These are phyloP conservation scores for Drosophila greeni DNA, from an alignment of 2,888 invertebrate species.

Conservation along the genomic window DNA sequence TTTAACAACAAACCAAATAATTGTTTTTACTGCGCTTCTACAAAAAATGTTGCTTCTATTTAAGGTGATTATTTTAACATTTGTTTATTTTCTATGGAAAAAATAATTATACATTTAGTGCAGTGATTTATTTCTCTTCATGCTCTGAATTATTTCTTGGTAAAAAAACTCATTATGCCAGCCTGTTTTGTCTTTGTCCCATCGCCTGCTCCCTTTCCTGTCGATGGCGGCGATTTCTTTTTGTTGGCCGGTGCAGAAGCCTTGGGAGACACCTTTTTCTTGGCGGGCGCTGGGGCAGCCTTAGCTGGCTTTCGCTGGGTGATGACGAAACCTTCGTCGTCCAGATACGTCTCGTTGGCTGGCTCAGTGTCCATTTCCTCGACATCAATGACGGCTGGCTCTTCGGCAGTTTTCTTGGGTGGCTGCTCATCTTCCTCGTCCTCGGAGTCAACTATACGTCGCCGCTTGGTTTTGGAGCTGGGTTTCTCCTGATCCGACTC, in stretches of 20 bases:
- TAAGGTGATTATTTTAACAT: background rate
- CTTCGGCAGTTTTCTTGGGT: conserved; percentile 56
- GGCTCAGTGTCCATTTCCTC: conserved; percentile 35
- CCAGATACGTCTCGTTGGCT: conserved; percentile 72
- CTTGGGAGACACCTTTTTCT: conserved; percentile 51
- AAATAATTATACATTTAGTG: no score
- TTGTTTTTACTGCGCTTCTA: background rate
- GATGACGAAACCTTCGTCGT: conserved; percentile 77
- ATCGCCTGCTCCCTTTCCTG: conserved; percentile 49
- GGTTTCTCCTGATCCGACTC: conserved; percentile 47
- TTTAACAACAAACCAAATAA: conserved; percentile 38
- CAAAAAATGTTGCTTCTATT: background rate
- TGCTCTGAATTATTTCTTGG: conserved; percentile 63
- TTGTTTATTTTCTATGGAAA: conserved; percentile 3
- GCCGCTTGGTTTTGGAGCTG: conserved; percentile 57
- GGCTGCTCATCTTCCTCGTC: conserved; percentile 74
- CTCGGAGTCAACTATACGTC: conserved; percentile 75
- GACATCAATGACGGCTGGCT: conserved; percentile 45
- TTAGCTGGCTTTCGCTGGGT: conserved; percentile 70
- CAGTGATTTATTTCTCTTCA: background rate
- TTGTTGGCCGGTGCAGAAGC: conserved; percentile 44
- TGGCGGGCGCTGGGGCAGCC: conserved; percentile 19
- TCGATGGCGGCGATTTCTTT: conserved; percentile 60
- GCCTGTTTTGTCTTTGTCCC: conserved; percentile 73
- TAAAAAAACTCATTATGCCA: conserved; percentile 76